phyloP scores from a whole-genome alignment of 1,140 invertebrate genomes.

The Diabrotica undecimpunctata region DNA sequence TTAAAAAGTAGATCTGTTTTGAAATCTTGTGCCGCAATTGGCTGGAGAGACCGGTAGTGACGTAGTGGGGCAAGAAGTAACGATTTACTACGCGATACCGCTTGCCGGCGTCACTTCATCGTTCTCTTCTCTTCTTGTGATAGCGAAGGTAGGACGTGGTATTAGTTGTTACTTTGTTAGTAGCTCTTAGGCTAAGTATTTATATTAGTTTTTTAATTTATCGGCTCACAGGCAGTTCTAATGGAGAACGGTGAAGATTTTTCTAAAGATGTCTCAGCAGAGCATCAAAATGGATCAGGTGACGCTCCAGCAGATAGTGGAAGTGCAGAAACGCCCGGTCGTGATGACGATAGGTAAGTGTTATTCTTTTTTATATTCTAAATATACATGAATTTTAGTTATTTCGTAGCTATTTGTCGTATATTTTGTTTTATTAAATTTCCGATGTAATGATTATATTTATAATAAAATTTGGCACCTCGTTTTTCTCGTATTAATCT shows the following conservation, averaged over 20 bases:
- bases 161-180: slow-evolving; percentile 8
- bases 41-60: slow-evolving; percentile 12
- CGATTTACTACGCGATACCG: slow-evolving; percentile 2
- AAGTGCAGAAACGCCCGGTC: slow-evolving; percentile 61
- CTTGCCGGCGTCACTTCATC: neutral
- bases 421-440: slow-evolving; percentile 1
- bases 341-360: slow-evolving; percentile 69
- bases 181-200: slow-evolving; percentile 22
- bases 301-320: slow-evolving; percentile 61
- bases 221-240: slow-evolving; percentile 44
- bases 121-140: slow-evolving; percentile 30
- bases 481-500: neutral
- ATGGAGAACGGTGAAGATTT: slow-evolving; percentile 62
- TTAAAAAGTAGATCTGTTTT: slow-evolving; percentile 2
- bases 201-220: slow-evolving; percentile 23
- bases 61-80: slow-evolving; percentile 4
- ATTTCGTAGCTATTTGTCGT: slow-evolving; percentile 1
- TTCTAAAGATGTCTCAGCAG: slow-evolving; percentile 61
- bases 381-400: neutral
- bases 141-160: slow-evolving; percentile 30
- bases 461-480: neutral
- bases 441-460: neutral
- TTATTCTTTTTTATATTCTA: neutral
- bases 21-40: slow-evolving; percentile 15
- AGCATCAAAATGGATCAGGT: slow-evolving; percentile 53